phyloP scores from a whole-genome alignment of 2,113 vertebrate species.

The Glareola pratincola region DNA sequence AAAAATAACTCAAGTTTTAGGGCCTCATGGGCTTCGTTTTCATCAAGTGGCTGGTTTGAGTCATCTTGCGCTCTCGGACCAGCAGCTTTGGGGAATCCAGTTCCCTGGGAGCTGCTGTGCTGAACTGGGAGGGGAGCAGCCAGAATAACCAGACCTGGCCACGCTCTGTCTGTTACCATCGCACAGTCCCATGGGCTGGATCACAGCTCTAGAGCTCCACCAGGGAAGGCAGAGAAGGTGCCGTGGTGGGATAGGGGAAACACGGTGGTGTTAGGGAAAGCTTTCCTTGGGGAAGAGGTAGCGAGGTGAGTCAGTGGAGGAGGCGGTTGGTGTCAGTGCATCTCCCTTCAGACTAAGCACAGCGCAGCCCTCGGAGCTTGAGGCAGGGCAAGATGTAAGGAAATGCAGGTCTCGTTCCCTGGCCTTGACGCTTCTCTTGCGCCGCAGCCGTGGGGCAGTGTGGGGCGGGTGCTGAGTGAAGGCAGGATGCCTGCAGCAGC shows the following conservation, averaged over 20 bases:
- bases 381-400: background rate
- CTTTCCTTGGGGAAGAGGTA: background rate
- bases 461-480: background rate
- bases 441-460: rapidly evolving
- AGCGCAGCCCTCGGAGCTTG: background rate
- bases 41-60: background rate
- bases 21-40: background rate
- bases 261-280: background rate
- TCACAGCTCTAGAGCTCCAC: background rate
- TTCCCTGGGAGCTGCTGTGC: background rate
- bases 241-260: no score
- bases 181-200: rapidly evolving
- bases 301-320: background rate
- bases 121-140: background rate
- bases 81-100: background rate
- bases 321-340: background rate
- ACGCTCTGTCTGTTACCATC: background rate
- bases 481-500: background rate
- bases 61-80: background rate
- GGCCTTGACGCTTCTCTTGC: background rate
- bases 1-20: background rate
- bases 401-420: background rate
- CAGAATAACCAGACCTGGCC: background rate
- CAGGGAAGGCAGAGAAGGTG: background rate
- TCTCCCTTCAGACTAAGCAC: background rate